These are phyloP conservation scores for Hymenopus coronatus DNA, from an alignment of 2,888 invertebrate genomes.

Conservation along the genomic window DNA sequence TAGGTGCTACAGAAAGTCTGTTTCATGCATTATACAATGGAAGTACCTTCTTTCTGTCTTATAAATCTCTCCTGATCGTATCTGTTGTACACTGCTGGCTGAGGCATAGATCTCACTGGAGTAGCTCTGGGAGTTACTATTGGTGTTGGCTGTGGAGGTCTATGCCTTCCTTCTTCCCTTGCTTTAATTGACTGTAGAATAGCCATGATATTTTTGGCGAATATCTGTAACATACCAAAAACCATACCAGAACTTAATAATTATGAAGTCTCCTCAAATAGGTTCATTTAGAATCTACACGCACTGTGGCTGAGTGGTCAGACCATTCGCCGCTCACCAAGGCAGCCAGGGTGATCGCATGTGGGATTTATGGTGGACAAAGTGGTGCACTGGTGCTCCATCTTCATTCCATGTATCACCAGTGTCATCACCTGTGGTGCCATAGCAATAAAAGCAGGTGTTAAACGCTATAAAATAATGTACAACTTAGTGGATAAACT, in stretches of 20 bases:
- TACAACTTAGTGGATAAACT: too few relatives aligned
- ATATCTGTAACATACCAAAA: constrained; percentile 57
- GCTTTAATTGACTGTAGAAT: constrained; percentile 88
- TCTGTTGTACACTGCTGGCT: constrained; percentile 88
- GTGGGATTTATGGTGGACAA: too few relatives aligned
- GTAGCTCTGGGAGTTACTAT: constrained; percentile 62
- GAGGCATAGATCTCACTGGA: constrained; percentile 64
- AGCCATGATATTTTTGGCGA: constrained; percentile 90
- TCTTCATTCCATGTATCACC: too few relatives aligned
- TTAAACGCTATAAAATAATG: too few relatives aligned
- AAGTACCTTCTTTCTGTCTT: constrained; percentile 78
- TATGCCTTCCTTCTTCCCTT: constrained; percentile 80
- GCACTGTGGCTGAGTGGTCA: too few relatives aligned
- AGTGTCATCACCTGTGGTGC: too few relatives aligned
- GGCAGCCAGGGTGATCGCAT: too few relatives aligned
- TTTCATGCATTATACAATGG: not conserved
- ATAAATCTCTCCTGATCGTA: constrained; percentile 99
- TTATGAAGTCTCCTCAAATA: not conserved
- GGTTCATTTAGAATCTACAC: too few relatives aligned
- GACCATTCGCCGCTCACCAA: too few relatives aligned
- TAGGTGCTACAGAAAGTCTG: too few relatives aligned
- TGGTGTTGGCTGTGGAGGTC: constrained; percentile 55
- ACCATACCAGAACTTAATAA: not conserved
- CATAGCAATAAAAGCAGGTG: too few relatives aligned
- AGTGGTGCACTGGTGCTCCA: too few relatives aligned